Evolutionary conservation across 2,888 invertebrate species (phyloP).

Genomic region (Drosophila barbarae): DNA sequence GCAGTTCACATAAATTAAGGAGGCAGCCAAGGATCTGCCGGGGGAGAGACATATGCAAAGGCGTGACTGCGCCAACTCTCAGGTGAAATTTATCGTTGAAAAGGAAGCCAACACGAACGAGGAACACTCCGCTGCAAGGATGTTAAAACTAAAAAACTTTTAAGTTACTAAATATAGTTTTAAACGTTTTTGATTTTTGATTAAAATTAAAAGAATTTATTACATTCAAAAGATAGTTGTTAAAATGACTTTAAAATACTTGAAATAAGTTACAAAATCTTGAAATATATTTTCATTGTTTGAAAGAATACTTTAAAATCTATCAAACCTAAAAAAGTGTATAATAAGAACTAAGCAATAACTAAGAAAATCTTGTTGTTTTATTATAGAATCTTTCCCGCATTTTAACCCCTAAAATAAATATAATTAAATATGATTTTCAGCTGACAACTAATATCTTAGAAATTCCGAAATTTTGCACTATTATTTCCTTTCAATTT

Average conservation of each 20-base stretch:
- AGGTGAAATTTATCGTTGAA: slow-evolving; percentile 72
- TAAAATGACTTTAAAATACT: neutral
- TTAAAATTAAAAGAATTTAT: too few species aligned
- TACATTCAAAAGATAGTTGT: neutral
- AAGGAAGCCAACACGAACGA: slow-evolving; percentile 31
- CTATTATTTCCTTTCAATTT: neutral
- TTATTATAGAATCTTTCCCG: neutral
- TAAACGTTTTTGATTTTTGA: neutral
- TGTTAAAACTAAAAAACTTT: too few species aligned
- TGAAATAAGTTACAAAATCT: too few species aligned
- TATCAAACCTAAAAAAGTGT: neutral
- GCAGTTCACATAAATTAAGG: slow-evolving; percentile 64
- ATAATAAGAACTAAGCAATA: too few species aligned
- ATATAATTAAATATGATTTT: neutral
- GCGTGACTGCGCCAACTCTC: slow-evolving; percentile 67
- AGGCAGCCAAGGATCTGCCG: slow-evolving; percentile 19
- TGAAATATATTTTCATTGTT: too few species aligned
- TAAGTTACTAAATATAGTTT: neutral
- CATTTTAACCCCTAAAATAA: neutral
- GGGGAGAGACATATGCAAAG: slow-evolving; percentile 72
- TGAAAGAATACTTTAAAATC: neutral
- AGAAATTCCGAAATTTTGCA: too few species aligned
- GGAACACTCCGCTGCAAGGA: slow-evolving; percentile 45
- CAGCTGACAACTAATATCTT: too few species aligned
- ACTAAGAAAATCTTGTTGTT: neutral